Conservation (phyloP, 2,113 vertebrate species). For the Sisor rabdophorus region DNA sequence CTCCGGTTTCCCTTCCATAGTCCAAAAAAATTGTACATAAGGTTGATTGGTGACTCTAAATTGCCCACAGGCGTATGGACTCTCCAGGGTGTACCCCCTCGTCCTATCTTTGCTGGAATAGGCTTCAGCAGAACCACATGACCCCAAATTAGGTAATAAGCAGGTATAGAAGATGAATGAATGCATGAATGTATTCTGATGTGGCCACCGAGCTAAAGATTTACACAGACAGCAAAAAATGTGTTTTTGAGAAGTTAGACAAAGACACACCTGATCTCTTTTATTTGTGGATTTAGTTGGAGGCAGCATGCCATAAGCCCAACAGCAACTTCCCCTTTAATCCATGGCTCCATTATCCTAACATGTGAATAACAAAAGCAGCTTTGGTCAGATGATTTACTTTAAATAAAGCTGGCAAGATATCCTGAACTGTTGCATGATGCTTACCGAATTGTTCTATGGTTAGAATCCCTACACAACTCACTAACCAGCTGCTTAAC, state of each 20-base stretch:
- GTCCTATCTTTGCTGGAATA: too few relatives aligned
- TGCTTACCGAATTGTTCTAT: conserved; percentile 48
- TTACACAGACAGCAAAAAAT: background rate
- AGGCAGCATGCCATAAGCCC: conserved; percentile 57
- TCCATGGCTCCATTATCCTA: conserved; percentile 75
- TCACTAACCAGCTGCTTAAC: conserved; percentile 41
- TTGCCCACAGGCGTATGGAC: too few relatives aligned
- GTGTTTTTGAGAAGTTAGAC: background rate
- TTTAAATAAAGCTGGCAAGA: background rate
- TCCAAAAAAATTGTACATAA: too few relatives aligned
- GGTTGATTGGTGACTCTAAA: too few relatives aligned
- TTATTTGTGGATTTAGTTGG: conserved; percentile 53
- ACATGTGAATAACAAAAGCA: background rate
- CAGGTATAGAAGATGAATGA: too few relatives aligned
- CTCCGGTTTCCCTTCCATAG: too few relatives aligned
- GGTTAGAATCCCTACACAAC: conserved; percentile 18
- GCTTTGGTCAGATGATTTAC: background rate
- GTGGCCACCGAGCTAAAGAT: background rate
- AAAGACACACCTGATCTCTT: conserved; percentile 46
- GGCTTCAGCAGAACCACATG: too few relatives aligned
- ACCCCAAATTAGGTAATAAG: too few relatives aligned
- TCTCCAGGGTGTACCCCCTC: too few relatives aligned
- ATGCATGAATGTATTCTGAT: background rate
- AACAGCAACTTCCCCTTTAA: conserved; percentile 48
- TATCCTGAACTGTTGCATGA: background rate